These are phyloP conservation scores for Poliocrania exsul DNA, from an alignment of 2,797 vertebrate species.

Conservation along the genomic window DNA sequence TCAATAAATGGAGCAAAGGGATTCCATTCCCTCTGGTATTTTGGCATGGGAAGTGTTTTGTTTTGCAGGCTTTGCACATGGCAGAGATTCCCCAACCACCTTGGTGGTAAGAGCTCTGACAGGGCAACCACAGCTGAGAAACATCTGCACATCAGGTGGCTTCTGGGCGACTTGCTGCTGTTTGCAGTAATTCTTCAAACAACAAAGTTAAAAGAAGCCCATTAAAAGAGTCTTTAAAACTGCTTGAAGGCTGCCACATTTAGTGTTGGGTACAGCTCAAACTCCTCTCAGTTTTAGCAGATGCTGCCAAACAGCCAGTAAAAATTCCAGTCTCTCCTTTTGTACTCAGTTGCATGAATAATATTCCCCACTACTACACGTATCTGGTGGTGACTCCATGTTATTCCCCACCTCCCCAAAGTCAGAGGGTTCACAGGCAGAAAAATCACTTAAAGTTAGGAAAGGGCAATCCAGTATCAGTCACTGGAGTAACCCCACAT, in stretches of 20 bases:
- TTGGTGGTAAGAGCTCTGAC: not conserved
- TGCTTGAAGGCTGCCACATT: not conserved
- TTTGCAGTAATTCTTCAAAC: not conserved
- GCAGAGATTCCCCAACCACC: not conserved
- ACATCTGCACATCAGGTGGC: constrained; percentile 25
- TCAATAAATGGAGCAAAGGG: constrained; percentile 18
- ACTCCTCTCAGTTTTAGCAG: not conserved
- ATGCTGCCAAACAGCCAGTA: not conserved
- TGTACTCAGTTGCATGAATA: not conserved
- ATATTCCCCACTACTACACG: not conserved
- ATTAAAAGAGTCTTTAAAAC: not conserved
- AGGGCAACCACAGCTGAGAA: not conserved
- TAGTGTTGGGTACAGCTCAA: not conserved
- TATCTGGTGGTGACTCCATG: not conserved
- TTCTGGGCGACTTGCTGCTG: not conserved
- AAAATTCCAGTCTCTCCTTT: not conserved
- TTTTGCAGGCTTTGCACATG: not conserved
- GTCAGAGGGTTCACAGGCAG: not conserved
- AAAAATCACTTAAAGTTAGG: not conserved
- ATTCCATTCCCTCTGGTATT: not conserved
- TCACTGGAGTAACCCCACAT: not conserved
- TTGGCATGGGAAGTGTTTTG: not conserved
- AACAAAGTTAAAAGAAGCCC: not conserved
- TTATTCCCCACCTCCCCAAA: not conserved
- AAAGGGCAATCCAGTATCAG: not conserved